These are phyloP conservation scores for Limenitis arthemis DNA, from an alignment of 2,888 invertebrate species.

Conservation along the genomic window DNA sequence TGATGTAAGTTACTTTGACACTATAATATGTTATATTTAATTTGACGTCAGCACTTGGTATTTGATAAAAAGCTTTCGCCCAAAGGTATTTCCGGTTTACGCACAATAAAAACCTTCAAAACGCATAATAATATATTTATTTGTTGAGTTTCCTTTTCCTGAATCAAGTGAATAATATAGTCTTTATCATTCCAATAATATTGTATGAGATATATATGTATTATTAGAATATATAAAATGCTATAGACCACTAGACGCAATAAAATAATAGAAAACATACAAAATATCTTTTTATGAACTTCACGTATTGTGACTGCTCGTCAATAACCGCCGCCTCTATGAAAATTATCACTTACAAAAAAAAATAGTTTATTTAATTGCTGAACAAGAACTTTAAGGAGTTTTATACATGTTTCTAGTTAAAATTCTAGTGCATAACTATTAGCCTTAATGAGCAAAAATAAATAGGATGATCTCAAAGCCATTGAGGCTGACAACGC, in stretches of 20 bases:
- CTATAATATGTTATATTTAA: no score
- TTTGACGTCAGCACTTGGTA: not conserved
- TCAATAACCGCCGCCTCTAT: no score
- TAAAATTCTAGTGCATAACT: conserved; percentile 20
- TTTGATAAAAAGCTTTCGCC: not conserved
- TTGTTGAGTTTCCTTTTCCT: conserved; percentile 5
- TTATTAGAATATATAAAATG: no score
- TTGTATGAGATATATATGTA: not conserved
- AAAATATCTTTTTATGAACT: no score
- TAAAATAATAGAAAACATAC: no score
- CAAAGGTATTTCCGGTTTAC: conserved; percentile 6
- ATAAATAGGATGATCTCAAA: conserved; percentile 23
- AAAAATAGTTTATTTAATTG: no score
- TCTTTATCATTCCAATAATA: not conserved
- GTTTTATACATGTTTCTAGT: conserved; percentile 7
- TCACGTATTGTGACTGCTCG: no score
- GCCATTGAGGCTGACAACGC: conserved; percentile 20
- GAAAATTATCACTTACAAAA: no score
- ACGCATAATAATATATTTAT: conserved; percentile 3
- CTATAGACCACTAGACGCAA: no score
- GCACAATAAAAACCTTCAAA: conserved; percentile 5
- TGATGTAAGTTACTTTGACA: no score
- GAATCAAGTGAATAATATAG: not conserved
- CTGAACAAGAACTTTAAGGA: no score
- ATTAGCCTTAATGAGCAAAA: conserved; percentile 24